These are phyloP conservation scores for Siphlonurus alternatus DNA, from an alignment of 2,888 invertebrate genomes.

Conservation along the genomic window DNA sequence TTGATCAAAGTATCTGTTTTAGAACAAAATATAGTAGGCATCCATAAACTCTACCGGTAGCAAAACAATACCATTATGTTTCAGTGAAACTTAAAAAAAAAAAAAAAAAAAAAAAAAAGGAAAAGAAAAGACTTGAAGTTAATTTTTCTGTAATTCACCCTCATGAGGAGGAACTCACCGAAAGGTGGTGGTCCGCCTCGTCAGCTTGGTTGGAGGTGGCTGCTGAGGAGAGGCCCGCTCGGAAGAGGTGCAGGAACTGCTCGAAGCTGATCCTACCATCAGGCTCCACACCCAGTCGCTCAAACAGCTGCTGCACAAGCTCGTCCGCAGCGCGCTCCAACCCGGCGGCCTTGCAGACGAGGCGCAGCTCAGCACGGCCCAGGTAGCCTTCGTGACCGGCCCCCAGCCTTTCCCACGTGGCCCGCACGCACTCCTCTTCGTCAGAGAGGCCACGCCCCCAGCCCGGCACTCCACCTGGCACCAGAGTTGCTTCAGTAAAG, in stretches of 20 bases:
- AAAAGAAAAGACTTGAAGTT: too few species aligned
- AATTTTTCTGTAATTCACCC: not conserved
- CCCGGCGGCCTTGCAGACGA: constrained; percentile 47
- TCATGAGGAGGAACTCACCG: not conserved
- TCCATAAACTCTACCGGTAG: too few species aligned
- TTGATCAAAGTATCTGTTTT: not conserved
- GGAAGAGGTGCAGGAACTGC: constrained; percentile 43
- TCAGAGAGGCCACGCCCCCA: not conserved
- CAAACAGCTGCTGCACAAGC: constrained; percentile 42
- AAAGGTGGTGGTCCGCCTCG: not conserved
- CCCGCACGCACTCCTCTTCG: constrained; percentile 40
- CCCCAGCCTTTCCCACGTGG: constrained; percentile 43
- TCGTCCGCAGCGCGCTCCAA: constrained; percentile 45
- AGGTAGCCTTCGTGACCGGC: constrained; percentile 42
- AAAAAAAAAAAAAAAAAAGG: too few species aligned
- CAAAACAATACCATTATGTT: too few species aligned
- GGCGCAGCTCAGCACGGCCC: constrained; percentile 41
- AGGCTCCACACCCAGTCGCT: constrained; percentile 41
- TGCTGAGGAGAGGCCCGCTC: not conserved
- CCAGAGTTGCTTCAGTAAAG: not conserved
- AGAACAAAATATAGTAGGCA: too few species aligned
- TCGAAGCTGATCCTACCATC: constrained; percentile 46
- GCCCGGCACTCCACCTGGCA: not conserved
- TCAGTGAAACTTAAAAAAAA: too few species aligned
- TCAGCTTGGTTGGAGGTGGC: not conserved